Evolutionary conservation across 2,888 invertebrate species (phyloP), one percentile per base, ranked within the genome.

Genomic region (Dascillus cervinus): DNA sequence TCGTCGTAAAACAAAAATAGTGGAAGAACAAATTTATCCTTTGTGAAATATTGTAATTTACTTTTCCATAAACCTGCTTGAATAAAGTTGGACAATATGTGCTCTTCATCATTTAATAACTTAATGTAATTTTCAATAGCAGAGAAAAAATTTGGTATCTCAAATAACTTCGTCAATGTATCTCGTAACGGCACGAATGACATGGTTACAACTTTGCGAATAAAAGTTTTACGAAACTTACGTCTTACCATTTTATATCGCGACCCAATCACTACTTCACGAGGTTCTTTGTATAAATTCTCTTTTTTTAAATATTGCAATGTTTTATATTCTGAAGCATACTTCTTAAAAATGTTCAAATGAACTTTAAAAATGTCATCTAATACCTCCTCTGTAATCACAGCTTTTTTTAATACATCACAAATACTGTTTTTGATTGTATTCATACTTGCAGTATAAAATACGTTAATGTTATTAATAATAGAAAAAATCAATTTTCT

Each of bases 1-100:
- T 32, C 32, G 13, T 32, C 32, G 13, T 31, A 32, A 30, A 30
- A 30, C 3, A 32, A 8, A 29, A 31, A 32, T 8, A 32, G 8
- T 9, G 32, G 32, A 6, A 31, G n/a, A n/a, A 22, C 22, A n/a
- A 22, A 22, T 10, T 22, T 6, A 9, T 22, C 22, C 5, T 5
- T 5, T 8, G 5, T 6, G 9, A 22, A 22, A n/a, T 6, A 6
- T 6, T 4, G 4, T 8, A 4, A 22, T 22, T 9, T 22, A 6
- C 4, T 9, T 9, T 4, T 22, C 22, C 22, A 22, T 4, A 6
- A 10, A 4, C 9, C 9, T 5, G 5, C 22, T 22, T 22, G 22
- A 6, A 22, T 9, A 10, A 22, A 22, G 9, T 22, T 22, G 9
- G 5, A 6, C 6, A 22, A n/a, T 4, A 22, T 9, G 9, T 22